These are phyloP conservation scores for Triplophysa dalaica DNA, from an alignment of 2,113 vertebrate species.

Conservation along the genomic window DNA sequence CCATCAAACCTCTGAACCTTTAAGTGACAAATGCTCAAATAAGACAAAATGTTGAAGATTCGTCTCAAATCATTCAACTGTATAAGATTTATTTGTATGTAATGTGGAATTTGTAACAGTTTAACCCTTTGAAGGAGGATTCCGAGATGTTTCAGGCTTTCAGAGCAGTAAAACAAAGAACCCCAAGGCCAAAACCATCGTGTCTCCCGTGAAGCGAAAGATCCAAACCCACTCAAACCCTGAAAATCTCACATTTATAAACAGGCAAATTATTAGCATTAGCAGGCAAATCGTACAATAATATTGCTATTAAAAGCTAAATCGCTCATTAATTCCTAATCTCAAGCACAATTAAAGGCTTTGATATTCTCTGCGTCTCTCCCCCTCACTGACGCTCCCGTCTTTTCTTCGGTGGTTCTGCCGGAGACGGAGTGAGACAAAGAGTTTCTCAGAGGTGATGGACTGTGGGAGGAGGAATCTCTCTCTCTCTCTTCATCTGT, in stretches of 20 bases:
- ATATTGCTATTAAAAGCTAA: constrained; percentile 76
- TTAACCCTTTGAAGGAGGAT: too few relatives aligned
- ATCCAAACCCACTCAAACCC: constrained; percentile 60
- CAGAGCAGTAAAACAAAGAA: not conserved
- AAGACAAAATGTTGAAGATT: too few relatives aligned
- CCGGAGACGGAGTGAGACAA: constrained; percentile 60
- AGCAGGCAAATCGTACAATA: constrained; percentile 75
- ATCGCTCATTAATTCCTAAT: constrained; percentile 79
- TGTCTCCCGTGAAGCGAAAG: constrained; percentile 3
- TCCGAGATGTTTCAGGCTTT: not conserved
- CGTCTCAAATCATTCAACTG: too few relatives aligned
- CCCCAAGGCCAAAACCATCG: constrained; percentile 2
- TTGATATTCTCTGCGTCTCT: constrained; percentile 37
- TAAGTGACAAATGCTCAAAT: too few relatives aligned
- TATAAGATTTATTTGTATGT: too few relatives aligned
- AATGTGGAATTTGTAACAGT: too few relatives aligned
- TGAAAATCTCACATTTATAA: constrained; percentile 71
- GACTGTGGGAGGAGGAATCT: constrained; percentile 50
- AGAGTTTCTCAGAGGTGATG: constrained; percentile 48
- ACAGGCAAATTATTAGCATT: constrained; percentile 75
- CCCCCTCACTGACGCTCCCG: constrained; percentile 13
- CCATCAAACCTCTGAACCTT: too few relatives aligned
- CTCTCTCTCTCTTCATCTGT: constrained; percentile 19
- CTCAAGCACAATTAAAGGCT: constrained; percentile 72
- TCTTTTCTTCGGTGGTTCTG: constrained; percentile 55